These are phyloP conservation scores for Saccostrea glomerata DNA, from an alignment of 1,140 invertebrate species.

Conservation along the genomic window DNA sequence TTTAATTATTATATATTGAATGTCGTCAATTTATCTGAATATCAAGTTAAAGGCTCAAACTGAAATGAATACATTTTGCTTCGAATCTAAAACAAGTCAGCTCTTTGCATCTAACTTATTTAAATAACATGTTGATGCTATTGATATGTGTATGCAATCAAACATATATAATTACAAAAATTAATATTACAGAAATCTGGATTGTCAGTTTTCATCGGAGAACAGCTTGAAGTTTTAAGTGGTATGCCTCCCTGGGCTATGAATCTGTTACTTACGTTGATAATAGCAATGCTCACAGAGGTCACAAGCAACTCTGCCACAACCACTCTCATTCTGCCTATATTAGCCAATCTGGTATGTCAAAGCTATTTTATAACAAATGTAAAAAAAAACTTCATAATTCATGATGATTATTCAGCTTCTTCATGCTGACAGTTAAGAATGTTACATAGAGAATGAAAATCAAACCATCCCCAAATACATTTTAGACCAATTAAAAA, in stretches of 20 bases:
- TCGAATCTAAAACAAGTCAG: too few species aligned
- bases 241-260: constrained; percentile 67
- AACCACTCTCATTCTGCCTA: constrained; percentile 78
- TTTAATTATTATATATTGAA: too few species aligned
- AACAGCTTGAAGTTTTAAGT: constrained; percentile 65
- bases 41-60: too few species aligned
- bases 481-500: too few species aligned
- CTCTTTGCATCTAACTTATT: too few species aligned
- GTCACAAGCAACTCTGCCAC: constrained; percentile 79
- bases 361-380: background rate
- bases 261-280: constrained; percentile 67
- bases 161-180: background rate
- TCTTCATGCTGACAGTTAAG: background rate
- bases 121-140: too few species aligned
- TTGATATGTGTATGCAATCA: background rate
- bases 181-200: constrained; percentile 47
- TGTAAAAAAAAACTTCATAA: background rate
- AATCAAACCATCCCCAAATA: too few species aligned
- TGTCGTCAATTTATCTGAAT: too few species aligned
- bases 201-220: constrained; percentile 59
- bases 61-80: too few species aligned
- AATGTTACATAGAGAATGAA: background rate
- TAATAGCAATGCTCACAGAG: constrained; percentile 76
- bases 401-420: background rate
- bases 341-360: constrained; percentile 74